Base-by-base conservation (phyloP, 2,113 vertebrate species). In the Rhombomys opimus region DNA sequence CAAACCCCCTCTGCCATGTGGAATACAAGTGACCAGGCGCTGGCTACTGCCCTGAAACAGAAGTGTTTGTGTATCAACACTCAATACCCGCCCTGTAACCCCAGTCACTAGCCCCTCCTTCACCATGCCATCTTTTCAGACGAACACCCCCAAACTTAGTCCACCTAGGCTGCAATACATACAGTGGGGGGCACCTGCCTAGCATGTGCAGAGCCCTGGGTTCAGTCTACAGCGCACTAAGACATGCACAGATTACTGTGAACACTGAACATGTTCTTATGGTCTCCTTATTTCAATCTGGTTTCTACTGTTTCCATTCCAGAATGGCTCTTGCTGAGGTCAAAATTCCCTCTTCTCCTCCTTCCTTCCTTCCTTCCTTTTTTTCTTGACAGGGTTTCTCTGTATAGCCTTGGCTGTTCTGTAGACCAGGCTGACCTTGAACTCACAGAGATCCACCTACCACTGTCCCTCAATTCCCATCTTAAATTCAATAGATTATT, bases 401-500 rank as follows among this genome's bases (percentile, higher is more conserved):
- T 75, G 20, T 73, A 73, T 73, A 73, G n/a, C 18, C 9, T 23
- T 41, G n/a, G 20, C 72, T 75, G 72, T 17, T n/a, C 72, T 73
- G 20, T 41, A 41, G 18, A 73, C 72, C n/a, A 73, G 20, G 38
- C 18, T 75, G n/a, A n/a, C n/a, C 22, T 57, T 57, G 57, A 57
- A 57, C 57, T 57, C 57, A 57, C 57, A 57, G 57, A 57, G 10
- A 57, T 13, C 57, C 57, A 57, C 57, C 57, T 57, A 57, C 57
- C 57, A n/a, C 70, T n/a, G 70, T 15, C 15, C 32, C 18, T 32
- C 35, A 18, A n/a, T 7, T n/a, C 18, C 52, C 57, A 96, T 93
- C 59, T 96, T 87, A 82, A 95, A 76, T 14, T 75, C 78, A 94
- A 96, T 25, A 87, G 17, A 89, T 94, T 22, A 73, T 94, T 96